These are phyloP conservation scores for Crotalus horridus DNA, from an alignment of 2,113 vertebrate species.

Conservation along the genomic window DNA sequence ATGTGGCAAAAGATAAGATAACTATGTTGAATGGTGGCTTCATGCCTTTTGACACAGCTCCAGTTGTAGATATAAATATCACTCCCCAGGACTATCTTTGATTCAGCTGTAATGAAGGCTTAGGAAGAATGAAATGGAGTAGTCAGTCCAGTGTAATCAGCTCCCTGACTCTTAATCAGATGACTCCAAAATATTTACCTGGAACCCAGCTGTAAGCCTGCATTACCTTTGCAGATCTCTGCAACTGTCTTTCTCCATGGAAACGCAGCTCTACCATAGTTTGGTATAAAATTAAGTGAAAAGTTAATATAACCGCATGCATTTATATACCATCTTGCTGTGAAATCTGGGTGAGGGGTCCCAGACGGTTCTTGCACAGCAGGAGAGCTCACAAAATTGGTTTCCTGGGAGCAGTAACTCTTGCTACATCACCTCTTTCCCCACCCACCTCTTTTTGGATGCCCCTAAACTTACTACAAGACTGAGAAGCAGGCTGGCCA, in stretches of 20 bases:
- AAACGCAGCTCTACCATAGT: not conserved
- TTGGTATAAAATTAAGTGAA: not conserved
- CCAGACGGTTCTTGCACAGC: not conserved
- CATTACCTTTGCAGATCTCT: not conserved
- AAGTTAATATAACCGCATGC: not conserved
- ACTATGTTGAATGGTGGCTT: not conserved
- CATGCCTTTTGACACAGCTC: not conserved
- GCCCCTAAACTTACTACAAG: not conserved
- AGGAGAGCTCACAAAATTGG: not conserved
- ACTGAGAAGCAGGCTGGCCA: not conserved
- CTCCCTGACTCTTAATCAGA: not conserved
- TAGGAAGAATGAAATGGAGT: not conserved
- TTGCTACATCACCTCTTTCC: not conserved
- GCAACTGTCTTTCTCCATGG: not conserved
- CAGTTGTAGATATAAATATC: not conserved
- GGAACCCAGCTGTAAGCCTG: not conserved
- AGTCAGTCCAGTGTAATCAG: not conserved
- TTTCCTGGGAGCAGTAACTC: not conserved
- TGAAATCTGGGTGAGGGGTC: not conserved
- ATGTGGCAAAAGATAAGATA: constrained; percentile 18
- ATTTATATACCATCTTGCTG: not conserved
- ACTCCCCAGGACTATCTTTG: accelerated
- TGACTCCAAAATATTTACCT: not conserved
- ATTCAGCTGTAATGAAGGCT: not conserved
- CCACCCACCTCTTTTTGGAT: not conserved